These are phyloP conservation scores for Buceros bicornis DNA, from an alignment of 2,797 vertebrate species.

Conservation along the genomic window DNA sequence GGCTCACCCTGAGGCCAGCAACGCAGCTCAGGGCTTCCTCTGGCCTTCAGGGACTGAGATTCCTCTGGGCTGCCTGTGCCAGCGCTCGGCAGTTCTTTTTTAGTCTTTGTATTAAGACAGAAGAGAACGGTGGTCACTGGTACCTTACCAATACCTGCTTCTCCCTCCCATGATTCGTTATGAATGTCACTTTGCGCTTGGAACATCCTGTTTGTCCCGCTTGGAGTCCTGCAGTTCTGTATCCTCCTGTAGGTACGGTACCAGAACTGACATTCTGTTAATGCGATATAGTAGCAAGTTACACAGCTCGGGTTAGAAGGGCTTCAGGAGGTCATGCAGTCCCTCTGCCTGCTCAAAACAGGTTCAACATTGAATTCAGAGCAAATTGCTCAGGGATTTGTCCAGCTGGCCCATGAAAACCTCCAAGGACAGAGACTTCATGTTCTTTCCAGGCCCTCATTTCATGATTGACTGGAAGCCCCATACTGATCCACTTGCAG, in stretches of 20 bases:
- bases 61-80: neutral
- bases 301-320: accelerated
- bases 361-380: neutral
- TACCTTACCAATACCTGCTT: neutral
- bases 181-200: neutral
- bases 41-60: neutral
- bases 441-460: neutral
- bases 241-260: accelerated
- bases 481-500: neutral
- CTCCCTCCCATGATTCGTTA: neutral
- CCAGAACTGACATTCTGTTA: neutral
- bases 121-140: neutral
- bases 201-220: neutral
- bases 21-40: neutral
- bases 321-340: neutral
- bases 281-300: accelerated
- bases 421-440: neutral
- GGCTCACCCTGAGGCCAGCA: neutral
- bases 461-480: neutral
- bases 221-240: neutral
- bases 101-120: neutral
- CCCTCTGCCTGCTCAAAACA: neutral
- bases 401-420: neutral
- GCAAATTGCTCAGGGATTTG: neutral
- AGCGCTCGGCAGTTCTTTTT: neutral